A percentile compares a stretch with the other conserved stretches of the same genome.
Conservation (phyloP, 1,140 invertebrate genomes). For the Temnothorax longispinosus region DNA sequence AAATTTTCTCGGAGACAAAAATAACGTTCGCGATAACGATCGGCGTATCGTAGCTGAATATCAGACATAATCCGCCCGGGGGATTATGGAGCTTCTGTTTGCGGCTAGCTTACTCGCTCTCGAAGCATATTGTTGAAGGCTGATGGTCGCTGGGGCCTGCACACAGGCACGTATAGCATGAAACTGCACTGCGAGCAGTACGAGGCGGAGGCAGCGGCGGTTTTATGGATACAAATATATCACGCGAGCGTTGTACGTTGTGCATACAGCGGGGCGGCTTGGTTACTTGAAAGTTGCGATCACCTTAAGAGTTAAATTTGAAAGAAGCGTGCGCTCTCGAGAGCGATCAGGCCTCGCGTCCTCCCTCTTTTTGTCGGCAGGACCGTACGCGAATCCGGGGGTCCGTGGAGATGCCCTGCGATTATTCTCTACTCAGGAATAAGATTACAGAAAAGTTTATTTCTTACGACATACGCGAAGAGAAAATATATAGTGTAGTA, state of each 20-base stretch:
- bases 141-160: background rate
- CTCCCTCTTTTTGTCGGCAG: constrained; percentile 24
- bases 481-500: background rate
- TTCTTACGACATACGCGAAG: background rate
- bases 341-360: constrained; percentile 15
- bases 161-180: background rate
- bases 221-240: constrained; percentile 9
- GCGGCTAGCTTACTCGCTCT: constrained; percentile 5
- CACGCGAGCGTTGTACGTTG: background rate
- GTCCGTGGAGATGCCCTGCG: background rate
- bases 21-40: constrained; percentile 6
- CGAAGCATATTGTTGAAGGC: background rate
- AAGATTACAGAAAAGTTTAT: too few relatives aligned
- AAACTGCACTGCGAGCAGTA: background rate
- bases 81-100: constrained; percentile 6
- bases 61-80: constrained; percentile 1
- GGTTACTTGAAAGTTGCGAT: constrained; percentile 30
- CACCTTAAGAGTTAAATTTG: constrained; percentile 40
- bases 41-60: background rate
- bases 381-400: background rate
- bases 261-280: background rate
- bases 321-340: constrained; percentile 47
- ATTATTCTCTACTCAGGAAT: background rate
- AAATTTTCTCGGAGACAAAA: background rate
- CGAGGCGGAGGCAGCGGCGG: background rate